Base-by-base conservation (phyloP, 1,140 invertebrate species). In the Tetragonula clypearis region DNA sequence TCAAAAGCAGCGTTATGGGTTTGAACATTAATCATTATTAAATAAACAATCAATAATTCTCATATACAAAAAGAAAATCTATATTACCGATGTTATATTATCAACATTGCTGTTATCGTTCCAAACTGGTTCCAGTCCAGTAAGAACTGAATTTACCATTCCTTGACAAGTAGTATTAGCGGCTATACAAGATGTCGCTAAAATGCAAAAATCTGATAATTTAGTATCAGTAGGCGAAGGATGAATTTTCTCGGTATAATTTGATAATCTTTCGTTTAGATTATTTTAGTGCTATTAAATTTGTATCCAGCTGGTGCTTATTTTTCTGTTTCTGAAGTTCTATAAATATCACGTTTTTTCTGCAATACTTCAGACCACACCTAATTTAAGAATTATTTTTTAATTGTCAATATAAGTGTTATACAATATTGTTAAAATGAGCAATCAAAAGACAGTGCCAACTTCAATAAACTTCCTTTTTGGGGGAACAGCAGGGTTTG, bases 401-500 rank as follows among this genome's bases (percentile, higher is more conserved):
- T 21, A 17, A 53, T 58, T 72, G 41, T 79, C 68, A 62, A 49
- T 62, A 60, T 23, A 71, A 84, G 76, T 84, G 76, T 84, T 49
- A 72, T 55, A 79, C 21, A 60, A n/a, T 19, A 55, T 55, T 79
- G 19, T 79, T 14, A 86, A 87, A 86, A 91, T 91, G 88, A 89
- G 91, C 55, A 90, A 88, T 30, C 76, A 88, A 81, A 94, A 93
- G 73, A 92, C 91, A 76, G 95, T 96, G 60, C 96, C 96, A 9
- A 96, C 96, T 93, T 94, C 93, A 56, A 93, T 96, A 75, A 97
- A 97, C 93, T 97, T 97, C 87, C 92, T 96, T n/a, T 96, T 97
- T 87, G 96, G 96, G 75, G 96, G 96, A 85, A 95, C 96, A 87
- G 96, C 97, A 84, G 97, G 97, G 97, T 98, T 96, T 94, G 94